These are phyloP conservation scores for Danio tinwini DNA, from an alignment of 2,797 vertebrate species.

Conservation along the genomic window DNA sequence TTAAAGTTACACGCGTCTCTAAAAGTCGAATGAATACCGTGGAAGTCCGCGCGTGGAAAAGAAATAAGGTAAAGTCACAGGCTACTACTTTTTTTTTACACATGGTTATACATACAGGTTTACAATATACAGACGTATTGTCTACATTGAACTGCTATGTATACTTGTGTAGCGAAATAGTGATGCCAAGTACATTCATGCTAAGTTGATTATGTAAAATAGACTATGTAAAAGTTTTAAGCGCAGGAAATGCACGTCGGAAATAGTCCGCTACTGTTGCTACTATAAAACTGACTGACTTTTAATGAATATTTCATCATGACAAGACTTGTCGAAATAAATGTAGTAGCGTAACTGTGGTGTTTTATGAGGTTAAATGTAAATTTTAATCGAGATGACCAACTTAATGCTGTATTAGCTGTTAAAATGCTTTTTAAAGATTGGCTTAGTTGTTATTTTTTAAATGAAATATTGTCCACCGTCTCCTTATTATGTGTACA, in stretches of 20 bases:
- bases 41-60: background rate
- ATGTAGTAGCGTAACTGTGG: background rate
- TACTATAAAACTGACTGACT: background rate
- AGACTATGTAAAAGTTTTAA: too few species aligned
- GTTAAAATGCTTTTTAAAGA: background rate
- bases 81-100: too few species aligned
- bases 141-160: background rate
- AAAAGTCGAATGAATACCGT: slow-evolving; percentile 6
- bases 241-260: background rate
- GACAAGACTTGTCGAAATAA: background rate
- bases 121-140: background rate
- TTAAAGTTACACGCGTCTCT: background rate
- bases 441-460: background rate
- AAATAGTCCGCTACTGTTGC: too few species aligned
- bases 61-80: slow-evolving; percentile 25
- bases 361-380: background rate
- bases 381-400: too few species aligned
- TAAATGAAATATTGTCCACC: too few species aligned
- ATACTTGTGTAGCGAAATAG: background rate
- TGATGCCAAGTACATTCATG: background rate
- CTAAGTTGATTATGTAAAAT: too few species aligned
- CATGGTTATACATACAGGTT: background rate
- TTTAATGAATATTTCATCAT: background rate
- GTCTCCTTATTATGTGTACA: background rate
- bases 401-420: background rate